Base-by-base conservation (phyloP, 1,140 invertebrate species). In the Drosophila hydei region DNA sequence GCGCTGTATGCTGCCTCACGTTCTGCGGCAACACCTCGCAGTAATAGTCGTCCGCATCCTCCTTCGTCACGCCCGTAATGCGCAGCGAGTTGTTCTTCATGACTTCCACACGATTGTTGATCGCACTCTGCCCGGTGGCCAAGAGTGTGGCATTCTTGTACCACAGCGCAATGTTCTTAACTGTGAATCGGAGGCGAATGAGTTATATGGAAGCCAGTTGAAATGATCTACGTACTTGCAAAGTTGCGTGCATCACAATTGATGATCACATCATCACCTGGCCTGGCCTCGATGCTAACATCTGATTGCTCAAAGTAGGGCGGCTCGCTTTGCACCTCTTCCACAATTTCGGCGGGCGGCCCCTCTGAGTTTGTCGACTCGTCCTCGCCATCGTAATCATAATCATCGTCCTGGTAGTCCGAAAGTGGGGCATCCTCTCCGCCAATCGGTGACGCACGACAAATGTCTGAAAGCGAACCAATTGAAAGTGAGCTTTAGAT, bases 21-120 rank as follows among this genome's bases (percentile, higher is more conserved):
- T 58, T 67, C 40, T 90, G 61, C 3, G 90, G 90, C 58, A 90
- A 56, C 5, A 91, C 74, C 27, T 30, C 59, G 36, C 90, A 91
- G 11, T 83, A 80, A n/a, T 91, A 91, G 19, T 88, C 78, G 45
- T 79, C 85, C 0, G 77, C 77, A 58, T 91, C 90, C n/a, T 81
- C 72, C 6, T 52, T 16, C 1, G 62, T 51, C 0, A 90, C 77
- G 9, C 67, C 51, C n/a, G 42, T 25, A 14, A 91, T 69, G 0
- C 64, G n/a, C 9, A 91, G 52, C 1, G 90, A 81, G 23, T 91
- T 90, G 55, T 91, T 90, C 19, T 50, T 59, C 59, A 89, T 71
- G 21, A 52, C 55, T 25, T 90, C 75, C 27, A 90, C 59, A 0
- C 80, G 83, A 16, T 60, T 61, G 1, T 54, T 68, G 2, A 89